These are phyloP conservation scores for Cotesia glomerata DNA, from an alignment of 1,140 invertebrate genomes.

Conservation along the genomic window DNA sequence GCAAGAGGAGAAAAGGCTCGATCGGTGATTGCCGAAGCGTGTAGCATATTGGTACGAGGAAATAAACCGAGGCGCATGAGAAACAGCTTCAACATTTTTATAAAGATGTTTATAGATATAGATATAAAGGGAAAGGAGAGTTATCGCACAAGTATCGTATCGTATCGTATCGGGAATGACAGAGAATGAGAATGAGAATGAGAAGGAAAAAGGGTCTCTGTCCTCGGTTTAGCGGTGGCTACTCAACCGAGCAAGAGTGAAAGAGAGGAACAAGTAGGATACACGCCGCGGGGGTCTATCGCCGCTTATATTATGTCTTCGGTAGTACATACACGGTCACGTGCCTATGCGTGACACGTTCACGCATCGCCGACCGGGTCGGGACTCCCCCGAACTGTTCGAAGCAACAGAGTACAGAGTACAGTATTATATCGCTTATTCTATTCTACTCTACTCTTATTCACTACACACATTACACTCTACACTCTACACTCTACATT, in stretches of 20 bases:
- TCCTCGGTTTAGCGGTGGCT: background rate
- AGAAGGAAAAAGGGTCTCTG: no score
- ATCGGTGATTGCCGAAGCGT: constrained; percentile 3
- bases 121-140: background rate
- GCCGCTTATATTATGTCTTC: constrained; percentile 51
- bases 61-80: no score
- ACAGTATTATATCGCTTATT: background rate
- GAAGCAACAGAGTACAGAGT: background rate
- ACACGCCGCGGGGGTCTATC: constrained; percentile 36
- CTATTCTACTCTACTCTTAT: constrained; percentile 6
- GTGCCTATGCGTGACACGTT: constrained; percentile 64
- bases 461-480: background rate
- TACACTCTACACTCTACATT: background rate
- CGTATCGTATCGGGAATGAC: no score
- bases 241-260: constrained; percentile 4
- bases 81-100: no score
- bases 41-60: constrained; percentile 19
- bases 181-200: background rate
- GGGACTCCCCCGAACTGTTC: constrained; percentile 47
- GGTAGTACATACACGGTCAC: constrained; percentile 54
- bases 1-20: background rate
- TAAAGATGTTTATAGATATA: background rate
- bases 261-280: background rate
- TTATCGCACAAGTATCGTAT: no score
- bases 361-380: constrained; percentile 50